phyloP scores from a whole-genome alignment of 2,113 vertebrate species.

The Nipponia nippon region DNA sequence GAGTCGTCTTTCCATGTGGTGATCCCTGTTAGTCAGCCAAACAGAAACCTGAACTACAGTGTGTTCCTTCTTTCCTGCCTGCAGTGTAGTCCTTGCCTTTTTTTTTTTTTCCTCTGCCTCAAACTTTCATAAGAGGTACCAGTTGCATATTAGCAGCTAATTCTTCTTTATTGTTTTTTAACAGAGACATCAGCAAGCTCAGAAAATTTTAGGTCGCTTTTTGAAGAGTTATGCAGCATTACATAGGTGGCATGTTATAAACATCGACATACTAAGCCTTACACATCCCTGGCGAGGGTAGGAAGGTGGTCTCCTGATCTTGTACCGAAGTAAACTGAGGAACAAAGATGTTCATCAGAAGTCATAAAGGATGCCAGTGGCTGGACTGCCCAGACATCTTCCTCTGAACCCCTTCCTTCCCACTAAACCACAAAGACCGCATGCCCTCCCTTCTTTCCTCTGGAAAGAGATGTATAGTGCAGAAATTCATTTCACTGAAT shows the following conservation, averaged over 20 bases:
- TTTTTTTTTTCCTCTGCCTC: not conserved
- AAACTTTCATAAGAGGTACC: not conserved
- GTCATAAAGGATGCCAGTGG: not conserved
- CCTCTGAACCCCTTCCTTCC: not conserved
- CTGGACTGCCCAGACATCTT: not conserved
- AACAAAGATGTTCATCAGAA: not conserved
- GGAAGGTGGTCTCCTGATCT: not conserved
- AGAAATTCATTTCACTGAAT: conserved; percentile 57
- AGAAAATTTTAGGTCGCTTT: not conserved
- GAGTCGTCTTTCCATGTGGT: not conserved
- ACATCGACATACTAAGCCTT: not conserved
- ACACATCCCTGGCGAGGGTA: not conserved
- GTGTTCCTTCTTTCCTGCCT: not conserved
- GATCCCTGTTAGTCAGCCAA: not conserved
- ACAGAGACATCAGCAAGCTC: not conserved
- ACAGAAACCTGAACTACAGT: not conserved
- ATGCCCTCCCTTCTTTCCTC: not conserved
- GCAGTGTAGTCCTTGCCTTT: not conserved
- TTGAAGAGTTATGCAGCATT: not conserved
- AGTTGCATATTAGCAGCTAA: not conserved
- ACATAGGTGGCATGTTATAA: not conserved
- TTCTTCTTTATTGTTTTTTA: not conserved
- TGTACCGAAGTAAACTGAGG: not conserved
- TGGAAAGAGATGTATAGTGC: conserved; percentile 38
- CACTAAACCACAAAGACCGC: not conserved